Conservation (phyloP, 2,113 vertebrate genomes). For the Hemiprocne comata region DNA sequence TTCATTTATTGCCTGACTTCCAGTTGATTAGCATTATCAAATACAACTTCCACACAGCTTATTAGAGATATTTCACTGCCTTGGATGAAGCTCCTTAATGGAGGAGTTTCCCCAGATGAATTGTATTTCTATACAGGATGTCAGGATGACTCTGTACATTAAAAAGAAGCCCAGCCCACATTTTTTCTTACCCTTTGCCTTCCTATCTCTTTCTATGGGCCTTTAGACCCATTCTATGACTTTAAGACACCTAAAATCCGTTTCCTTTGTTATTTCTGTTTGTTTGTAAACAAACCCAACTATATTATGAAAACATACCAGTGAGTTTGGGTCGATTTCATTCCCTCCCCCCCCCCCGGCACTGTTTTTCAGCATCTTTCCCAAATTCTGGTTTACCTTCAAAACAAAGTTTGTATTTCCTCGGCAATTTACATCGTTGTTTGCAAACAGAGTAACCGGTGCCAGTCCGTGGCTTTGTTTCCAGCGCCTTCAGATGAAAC, state of each 20-base stretch:
- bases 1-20: too few species aligned
- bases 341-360: too few species aligned
- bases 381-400: too few species aligned
- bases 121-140: not conserved
- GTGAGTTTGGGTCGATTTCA: not conserved
- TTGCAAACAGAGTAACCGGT: not conserved
- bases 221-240: not conserved
- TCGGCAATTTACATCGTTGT: too few species aligned
- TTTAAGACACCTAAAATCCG: not conserved
- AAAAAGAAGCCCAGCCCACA: accelerated
- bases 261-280: not conserved
- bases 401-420: too few species aligned
- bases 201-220: not conserved
- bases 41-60: too few species aligned
- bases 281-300: not conserved
- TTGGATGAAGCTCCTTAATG: too few species aligned
- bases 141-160: not conserved
- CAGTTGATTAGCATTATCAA: too few species aligned
- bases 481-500: not conserved
- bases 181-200: not conserved
- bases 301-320: too few species aligned
- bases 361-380: too few species aligned
- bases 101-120: too few species aligned
- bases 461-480: not conserved
- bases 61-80: too few species aligned